These are phyloP conservation scores for Cotesia congregata DNA, from an alignment of 2,888 invertebrate genomes.

Conservation along the genomic window DNA sequence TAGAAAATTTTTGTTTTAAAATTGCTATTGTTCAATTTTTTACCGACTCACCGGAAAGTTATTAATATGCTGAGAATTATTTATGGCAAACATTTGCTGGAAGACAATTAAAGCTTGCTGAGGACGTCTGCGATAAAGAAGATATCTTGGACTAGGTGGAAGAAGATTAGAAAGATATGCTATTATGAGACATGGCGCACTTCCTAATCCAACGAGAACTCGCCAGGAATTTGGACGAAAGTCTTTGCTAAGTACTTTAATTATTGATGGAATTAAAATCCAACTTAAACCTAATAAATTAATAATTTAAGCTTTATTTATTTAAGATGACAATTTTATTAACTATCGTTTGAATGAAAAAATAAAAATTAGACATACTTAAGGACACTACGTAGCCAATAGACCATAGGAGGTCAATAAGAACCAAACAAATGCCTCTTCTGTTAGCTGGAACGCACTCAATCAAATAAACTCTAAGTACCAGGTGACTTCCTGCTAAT, in stretches of 20 bases:
- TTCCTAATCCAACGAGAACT: slow-evolving; percentile 63
- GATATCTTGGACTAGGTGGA: slow-evolving; percentile 69
- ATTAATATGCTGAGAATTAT: slow-evolving; percentile 69
- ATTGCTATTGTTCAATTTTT: not conserved
- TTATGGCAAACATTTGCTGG: slow-evolving; percentile 71
- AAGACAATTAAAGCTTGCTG: slow-evolving; percentile 65
- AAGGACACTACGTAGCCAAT: slow-evolving; percentile 62
- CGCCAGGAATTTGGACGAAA: slow-evolving; percentile 70
- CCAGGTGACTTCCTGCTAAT: slow-evolving; percentile 63
- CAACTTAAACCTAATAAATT: slow-evolving; percentile 55
- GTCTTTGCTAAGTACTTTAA: slow-evolving; percentile 53
- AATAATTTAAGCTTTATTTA: not conserved
- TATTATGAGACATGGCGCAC: slow-evolving; percentile 66
- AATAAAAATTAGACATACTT: slow-evolving; percentile 50
- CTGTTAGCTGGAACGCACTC: slow-evolving; percentile 67
- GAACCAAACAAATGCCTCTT: slow-evolving; percentile 65
- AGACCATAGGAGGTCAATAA: slow-evolving; percentile 67
- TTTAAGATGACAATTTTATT: not conserved
- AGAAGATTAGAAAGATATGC: slow-evolving; percentile 68
- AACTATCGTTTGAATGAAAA: not conserved
- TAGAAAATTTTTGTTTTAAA: slow-evolving; percentile 7
- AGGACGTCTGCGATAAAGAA: slow-evolving; percentile 63
- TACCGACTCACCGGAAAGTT: slow-evolving; percentile 63
- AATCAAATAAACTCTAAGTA: slow-evolving; percentile 66
- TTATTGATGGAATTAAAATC: slow-evolving; percentile 56